phyloP scores from a whole-genome alignment of 2,113 vertebrate genomes.

The Illadopsis cleaveri region DNA sequence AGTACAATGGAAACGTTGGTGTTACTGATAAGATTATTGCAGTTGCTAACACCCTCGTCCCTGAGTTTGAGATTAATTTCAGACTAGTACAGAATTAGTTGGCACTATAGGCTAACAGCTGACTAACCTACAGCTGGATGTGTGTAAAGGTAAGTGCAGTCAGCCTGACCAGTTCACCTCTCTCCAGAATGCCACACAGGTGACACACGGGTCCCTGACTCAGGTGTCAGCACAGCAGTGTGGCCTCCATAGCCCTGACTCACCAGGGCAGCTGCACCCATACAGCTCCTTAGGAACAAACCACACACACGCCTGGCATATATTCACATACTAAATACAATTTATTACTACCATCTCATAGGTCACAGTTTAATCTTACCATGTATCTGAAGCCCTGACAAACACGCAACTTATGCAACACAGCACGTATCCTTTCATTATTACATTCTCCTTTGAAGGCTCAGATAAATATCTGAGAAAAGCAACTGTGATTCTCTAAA shows the following conservation, averaged over 20 bases:
- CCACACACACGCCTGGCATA: background rate
- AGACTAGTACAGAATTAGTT: background rate
- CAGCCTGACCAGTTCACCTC: background rate
- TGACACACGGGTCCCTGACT: background rate
- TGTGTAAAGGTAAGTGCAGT: background rate
- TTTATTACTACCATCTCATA: background rate
- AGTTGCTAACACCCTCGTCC: accelerated
- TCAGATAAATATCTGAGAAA: background rate
- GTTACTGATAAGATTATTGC: background rate
- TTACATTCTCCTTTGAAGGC: background rate
- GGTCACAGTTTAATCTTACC: background rate
- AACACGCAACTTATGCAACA: background rate
- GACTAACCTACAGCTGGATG: background rate
- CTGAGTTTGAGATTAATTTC: background rate
- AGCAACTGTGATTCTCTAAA: background rate
- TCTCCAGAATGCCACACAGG: background rate
- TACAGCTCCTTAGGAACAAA: background rate
- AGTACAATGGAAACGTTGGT: background rate
- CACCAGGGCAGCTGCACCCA: background rate
- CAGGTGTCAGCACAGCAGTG: background rate
- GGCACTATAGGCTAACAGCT: background rate
- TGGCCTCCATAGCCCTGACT: background rate
- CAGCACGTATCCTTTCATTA: background rate
- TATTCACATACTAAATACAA: background rate
- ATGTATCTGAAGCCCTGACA: background rate